Evolutionary conservation across 1,140 invertebrate species (phyloP).

Genomic region (Xylocopa sonorina): DNA sequence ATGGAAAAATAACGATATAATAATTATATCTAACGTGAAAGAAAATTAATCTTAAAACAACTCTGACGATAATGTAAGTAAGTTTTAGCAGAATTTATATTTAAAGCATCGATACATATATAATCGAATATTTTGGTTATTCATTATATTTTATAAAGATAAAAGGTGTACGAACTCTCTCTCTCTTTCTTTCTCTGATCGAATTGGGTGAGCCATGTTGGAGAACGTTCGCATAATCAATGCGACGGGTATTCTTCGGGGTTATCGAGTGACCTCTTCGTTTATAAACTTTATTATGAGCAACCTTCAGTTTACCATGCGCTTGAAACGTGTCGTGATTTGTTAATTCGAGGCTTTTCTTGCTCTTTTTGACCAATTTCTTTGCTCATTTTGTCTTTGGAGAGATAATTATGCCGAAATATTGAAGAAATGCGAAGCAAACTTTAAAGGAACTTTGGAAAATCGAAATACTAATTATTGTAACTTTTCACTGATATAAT

Average conservation of each 20-base stretch:
- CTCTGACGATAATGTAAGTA: too few species aligned
- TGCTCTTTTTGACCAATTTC: neutral
- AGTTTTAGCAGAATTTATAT: neutral
- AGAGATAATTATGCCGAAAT: neutral
- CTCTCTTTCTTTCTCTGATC: too few species aligned
- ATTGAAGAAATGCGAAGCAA: neutral
- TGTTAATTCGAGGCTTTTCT: conserved; percentile 22
- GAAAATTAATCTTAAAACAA: too few species aligned
- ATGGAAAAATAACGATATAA: neutral
- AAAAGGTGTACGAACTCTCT: conserved; percentile 20
- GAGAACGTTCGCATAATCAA: conserved; percentile 10
- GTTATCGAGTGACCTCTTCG: conserved; percentile 41
- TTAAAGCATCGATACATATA: too few species aligned
- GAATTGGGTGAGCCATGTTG: neutral
- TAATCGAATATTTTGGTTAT: neutral
- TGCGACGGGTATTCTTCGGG: conserved; percentile 22
- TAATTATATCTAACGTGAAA: too few species aligned
- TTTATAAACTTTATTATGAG: conserved; percentile 42
- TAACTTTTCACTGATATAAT: too few species aligned
- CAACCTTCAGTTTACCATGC: conserved; percentile 42
- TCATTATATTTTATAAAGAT: neutral
- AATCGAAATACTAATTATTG: too few species aligned
- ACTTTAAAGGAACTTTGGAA: neutral
- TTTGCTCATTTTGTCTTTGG: neutral
- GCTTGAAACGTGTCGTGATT: conserved; percentile 34